Conservation (phyloP, 2,113 vertebrate genomes). For the Osmerus mordax region DNA sequence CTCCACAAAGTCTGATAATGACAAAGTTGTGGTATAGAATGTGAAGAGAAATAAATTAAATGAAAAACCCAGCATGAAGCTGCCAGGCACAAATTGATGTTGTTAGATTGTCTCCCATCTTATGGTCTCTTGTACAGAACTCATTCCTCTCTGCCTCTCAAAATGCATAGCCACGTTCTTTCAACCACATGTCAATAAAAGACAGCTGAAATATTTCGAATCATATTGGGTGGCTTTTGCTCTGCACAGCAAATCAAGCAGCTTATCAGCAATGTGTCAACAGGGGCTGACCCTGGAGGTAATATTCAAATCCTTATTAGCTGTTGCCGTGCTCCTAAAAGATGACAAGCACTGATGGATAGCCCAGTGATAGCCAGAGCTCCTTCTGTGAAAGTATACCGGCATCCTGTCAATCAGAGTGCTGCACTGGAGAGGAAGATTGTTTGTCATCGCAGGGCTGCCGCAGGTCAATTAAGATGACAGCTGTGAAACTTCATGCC, state of each 20-base stretch:
- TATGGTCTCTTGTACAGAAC: too few species aligned
- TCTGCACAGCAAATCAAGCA: neutral
- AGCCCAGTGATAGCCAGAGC: conserved; percentile 2
- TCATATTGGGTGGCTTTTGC: neutral
- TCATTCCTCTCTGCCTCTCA: neutral
- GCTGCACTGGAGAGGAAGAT: conserved; percentile 1
- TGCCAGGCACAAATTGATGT: too few species aligned
- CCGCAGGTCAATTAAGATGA: conserved; percentile 27
- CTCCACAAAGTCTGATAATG: too few species aligned
- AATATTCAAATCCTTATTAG: conserved; percentile 1
- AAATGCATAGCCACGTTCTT: neutral
- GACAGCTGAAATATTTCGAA: neutral
- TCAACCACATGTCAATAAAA: neutral
- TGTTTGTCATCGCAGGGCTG: neutral
- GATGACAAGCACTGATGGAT: conserved; percentile 35
- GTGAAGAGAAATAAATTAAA: too few species aligned
- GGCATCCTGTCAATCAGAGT: conserved; percentile 7
- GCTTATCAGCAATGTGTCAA: conserved; percentile 7
- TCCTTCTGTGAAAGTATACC: conserved; percentile 5
- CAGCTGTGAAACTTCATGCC: conserved; percentile 5
- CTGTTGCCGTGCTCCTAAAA: neutral
- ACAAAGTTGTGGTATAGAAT: too few species aligned
- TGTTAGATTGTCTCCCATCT: too few species aligned
- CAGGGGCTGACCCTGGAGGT: conserved; percentile 1
- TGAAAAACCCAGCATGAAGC: too few species aligned